Percentiles rank a stretch among this genome's conserved stretches.
phyloP scores from a whole-genome alignment of 1,140 invertebrate genomes.

The Leptinotarsa texana region DNA sequence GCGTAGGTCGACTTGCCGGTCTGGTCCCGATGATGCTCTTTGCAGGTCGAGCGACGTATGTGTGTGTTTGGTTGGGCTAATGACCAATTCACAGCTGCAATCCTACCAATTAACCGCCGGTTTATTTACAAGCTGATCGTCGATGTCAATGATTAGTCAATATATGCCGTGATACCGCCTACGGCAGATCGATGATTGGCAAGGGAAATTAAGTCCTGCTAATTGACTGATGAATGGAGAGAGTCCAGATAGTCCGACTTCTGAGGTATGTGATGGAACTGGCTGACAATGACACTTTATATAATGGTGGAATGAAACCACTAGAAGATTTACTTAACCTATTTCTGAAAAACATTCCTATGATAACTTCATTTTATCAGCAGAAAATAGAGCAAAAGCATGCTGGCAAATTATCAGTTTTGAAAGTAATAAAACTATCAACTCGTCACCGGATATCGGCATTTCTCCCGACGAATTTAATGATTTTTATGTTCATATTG shows the following conservation, averaged over 20 bases:
- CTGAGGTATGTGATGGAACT: neutral
- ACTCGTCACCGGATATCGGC: too few species aligned
- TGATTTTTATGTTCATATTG: too few species aligned
- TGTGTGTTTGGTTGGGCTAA: slow-evolving; percentile 50
- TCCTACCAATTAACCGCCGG: slow-evolving; percentile 51
- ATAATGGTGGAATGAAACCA: too few species aligned
- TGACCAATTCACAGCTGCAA: slow-evolving; percentile 52
- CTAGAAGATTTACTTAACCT: too few species aligned
- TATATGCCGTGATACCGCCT: slow-evolving; percentile 24
- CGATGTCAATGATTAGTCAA: slow-evolving; percentile 29
- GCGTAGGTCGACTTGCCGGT: neutral
- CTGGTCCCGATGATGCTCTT: neutral
- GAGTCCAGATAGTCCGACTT: neutral
- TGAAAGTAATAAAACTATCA: too few species aligned
- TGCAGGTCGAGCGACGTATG: neutral
- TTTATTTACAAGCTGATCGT: slow-evolving; percentile 51
- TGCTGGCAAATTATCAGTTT: too few species aligned
- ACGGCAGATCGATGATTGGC: slow-evolving; percentile 4
- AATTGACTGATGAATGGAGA: slow-evolving; percentile 1
- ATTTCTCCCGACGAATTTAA: too few species aligned
- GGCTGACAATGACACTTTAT: too few species aligned
- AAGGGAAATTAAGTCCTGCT: neutral
- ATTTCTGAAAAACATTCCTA: too few species aligned
- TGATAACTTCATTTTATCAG: too few species aligned
- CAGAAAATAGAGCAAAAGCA: too few species aligned